phyloP scores from a whole-genome alignment of 2,888 invertebrate genomes.

The Caenorhabditis sinica region DNA sequence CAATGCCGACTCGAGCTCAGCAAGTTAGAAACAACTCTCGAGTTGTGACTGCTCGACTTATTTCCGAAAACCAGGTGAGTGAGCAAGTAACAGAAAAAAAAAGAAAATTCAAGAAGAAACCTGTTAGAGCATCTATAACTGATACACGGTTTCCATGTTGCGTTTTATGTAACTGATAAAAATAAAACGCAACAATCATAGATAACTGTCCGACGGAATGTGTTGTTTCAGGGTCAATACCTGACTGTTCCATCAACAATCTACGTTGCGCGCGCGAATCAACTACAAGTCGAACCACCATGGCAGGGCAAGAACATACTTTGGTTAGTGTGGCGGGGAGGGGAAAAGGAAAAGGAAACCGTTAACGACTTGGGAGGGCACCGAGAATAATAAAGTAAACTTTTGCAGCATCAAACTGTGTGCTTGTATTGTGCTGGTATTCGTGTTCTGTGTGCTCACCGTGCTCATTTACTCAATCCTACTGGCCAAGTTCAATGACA shows the following conservation, averaged over 20 bases:
- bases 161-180: constrained; percentile 45
- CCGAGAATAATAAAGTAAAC: constrained; percentile 9
- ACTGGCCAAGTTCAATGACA: constrained; percentile 50
- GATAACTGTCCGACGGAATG: constrained; percentile 55
- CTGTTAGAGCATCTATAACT: constrained; percentile 8
- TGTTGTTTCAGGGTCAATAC: constrained; percentile 66
- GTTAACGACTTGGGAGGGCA: too few relatives aligned
- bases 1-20: constrained; percentile 25
- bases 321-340: constrained; percentile 22
- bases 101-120: constrained; percentile 13
- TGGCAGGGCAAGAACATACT: constrained; percentile 42
- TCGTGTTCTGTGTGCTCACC: constrained; percentile 56
- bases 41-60: constrained; percentile 28
- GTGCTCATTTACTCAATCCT: constrained; percentile 57
- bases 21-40: constrained; percentile 20
- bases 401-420: constrained; percentile 57
- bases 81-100: too few relatives aligned
- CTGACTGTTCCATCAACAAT: constrained; percentile 62
- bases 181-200: constrained; percentile 38
- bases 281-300: constrained; percentile 30
- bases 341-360: too few relatives aligned
- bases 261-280: constrained; percentile 49
- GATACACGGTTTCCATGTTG: constrained; percentile 5
- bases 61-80: constrained; percentile 45
- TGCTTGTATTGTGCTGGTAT: constrained; percentile 37